phyloP scores from a whole-genome alignment of 2,113 vertebrate species.

The Recurvirostra avosetta region DNA sequence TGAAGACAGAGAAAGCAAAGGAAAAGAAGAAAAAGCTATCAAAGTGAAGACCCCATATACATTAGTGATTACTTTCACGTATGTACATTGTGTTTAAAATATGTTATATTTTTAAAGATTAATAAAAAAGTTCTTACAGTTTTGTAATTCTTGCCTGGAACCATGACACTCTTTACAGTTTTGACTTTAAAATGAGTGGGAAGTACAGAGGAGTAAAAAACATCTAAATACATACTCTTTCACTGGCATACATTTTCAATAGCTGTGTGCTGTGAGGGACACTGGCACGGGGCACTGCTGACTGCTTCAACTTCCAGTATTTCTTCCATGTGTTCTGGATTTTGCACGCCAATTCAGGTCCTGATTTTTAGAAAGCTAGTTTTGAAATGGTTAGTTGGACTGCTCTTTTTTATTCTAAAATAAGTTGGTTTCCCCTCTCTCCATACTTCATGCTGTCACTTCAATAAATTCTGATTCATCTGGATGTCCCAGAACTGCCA shows the following conservation, averaged over 20 bases:
- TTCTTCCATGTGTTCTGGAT: not conserved
- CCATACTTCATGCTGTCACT: not conserved
- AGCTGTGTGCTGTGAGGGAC: not conserved
- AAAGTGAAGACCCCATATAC: conserved; percentile 34
- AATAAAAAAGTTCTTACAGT: conserved; percentile 36
- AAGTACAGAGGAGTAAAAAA: not conserved
- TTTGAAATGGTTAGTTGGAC: not conserved
- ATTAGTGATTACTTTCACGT: not conserved
- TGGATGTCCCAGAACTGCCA: not conserved
- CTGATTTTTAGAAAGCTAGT: not conserved
- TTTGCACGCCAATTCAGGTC: not conserved
- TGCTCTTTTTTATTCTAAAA: not conserved
- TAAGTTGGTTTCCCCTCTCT: not conserved
- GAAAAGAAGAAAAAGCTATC: conserved; percentile 65
- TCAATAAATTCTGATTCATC: not conserved
- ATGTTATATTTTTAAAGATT: not conserved
- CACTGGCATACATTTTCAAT: not conserved
- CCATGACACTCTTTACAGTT: not conserved
- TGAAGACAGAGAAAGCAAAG: conserved; percentile 66
- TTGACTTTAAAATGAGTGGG: not conserved
- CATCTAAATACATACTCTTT: not conserved
- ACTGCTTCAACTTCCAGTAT: not conserved
- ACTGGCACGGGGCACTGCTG: not conserved
- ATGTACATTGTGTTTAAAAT: conserved; percentile 14
- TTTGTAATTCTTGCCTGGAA: conserved; percentile 20